Evolutionary conservation across 2,113 vertebrate species (phyloP).

Genomic region (Aldabrachelys gigantea): DNA sequence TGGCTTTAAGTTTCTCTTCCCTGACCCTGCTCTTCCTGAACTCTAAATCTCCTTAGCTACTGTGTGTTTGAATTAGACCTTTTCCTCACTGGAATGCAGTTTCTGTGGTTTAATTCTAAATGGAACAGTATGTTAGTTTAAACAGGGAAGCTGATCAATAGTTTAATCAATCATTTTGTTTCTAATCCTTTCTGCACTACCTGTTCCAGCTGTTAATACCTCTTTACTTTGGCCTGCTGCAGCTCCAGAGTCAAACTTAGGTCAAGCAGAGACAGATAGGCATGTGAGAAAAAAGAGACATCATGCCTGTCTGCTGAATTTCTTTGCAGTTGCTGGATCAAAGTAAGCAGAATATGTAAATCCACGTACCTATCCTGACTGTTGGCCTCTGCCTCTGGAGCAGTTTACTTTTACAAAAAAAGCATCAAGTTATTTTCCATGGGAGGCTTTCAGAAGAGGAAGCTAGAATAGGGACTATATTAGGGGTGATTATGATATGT

Average conservation of each 20-base stretch:
- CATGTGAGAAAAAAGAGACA: not conserved
- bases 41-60: not conserved
- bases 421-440: not conserved
- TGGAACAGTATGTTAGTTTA: not conserved
- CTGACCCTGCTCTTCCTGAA: not conserved
- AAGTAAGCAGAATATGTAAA: not conserved
- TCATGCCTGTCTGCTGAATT: not conserved
- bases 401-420: not conserved
- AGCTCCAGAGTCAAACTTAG: slow-evolving; percentile 18
- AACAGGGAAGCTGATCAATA: slow-evolving; percentile 48
- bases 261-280: not conserved
- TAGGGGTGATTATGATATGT: not conserved
- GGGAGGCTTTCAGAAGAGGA: not conserved
- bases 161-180: slow-evolving; percentile 48
- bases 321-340: not conserved
- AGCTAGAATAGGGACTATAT: not conserved
- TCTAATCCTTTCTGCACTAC: slow-evolving; percentile 39
- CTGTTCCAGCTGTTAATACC: slow-evolving; percentile 14
- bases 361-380: not conserved
- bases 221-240: not conserved
- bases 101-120: slow-evolving; percentile 10
- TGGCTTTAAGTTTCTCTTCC: accelerated
- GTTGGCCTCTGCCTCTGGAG: not conserved
- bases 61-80: not conserved
- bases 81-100: not conserved